phyloP scores from a whole-genome alignment of 2,797 vertebrate species.

The Clarias fuscus region DNA sequence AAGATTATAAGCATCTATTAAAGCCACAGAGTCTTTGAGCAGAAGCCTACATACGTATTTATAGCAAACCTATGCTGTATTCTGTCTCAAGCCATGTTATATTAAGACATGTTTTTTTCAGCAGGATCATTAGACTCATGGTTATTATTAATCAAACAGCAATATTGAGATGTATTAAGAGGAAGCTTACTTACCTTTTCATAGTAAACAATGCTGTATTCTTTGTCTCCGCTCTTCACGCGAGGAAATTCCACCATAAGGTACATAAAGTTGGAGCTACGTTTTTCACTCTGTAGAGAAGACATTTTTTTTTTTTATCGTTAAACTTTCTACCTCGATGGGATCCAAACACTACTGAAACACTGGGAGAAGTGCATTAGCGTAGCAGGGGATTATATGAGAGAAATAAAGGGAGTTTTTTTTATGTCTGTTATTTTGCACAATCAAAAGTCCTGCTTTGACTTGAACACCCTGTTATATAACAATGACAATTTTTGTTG shows the following conservation, averaged over 20 bases:
- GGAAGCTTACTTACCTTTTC: slow-evolving; percentile 83
- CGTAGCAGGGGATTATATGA: too few species aligned
- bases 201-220: slow-evolving; percentile 96
- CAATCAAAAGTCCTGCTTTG: too few species aligned
- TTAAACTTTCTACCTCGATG: too few species aligned
- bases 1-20: neutral
- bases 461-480: too few species aligned
- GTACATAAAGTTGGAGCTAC: slow-evolving; percentile 99
- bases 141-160: too few species aligned
- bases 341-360: too few species aligned
- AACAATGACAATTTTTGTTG: too few species aligned
- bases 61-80: slow-evolving; percentile 95
- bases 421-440: too few species aligned
- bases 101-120: too few species aligned
- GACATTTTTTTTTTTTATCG: neutral
- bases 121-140: too few species aligned
- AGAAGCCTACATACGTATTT: slow-evolving; percentile 80
- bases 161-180: neutral
- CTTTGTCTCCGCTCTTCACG: slow-evolving; percentile 90
- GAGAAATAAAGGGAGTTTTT: too few species aligned
- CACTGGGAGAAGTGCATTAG: too few species aligned
- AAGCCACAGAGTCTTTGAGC: neutral
- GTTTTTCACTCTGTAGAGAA: slow-evolving; percentile 89
- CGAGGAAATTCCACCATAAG: slow-evolving; percentile 98
- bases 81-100: slow-evolving; percentile 78